Percentiles rank a stretch among this genome's conserved stretches.
Evolutionary conservation across 2,113 vertebrate genomes (phyloP).

Genomic region (Strix aluco): DNA sequence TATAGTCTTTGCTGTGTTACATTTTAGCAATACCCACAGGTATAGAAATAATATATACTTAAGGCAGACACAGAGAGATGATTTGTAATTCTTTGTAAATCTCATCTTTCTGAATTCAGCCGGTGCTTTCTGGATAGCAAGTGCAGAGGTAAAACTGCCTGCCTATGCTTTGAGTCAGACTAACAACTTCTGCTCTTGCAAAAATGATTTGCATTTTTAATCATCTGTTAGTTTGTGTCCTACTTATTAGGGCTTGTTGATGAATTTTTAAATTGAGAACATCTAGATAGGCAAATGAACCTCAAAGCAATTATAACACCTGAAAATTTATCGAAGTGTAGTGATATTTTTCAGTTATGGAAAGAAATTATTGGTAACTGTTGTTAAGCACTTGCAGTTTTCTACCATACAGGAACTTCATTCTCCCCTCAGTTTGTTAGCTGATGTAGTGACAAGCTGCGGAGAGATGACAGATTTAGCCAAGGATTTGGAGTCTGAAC

Average conservation of each 20-base stretch:
- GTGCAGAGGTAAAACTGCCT: neutral
- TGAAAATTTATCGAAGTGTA: neutral
- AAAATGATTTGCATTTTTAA: neutral
- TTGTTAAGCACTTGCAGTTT: neutral
- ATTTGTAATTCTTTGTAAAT: neutral
- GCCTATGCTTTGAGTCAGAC: neutral
- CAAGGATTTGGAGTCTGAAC: constrained; percentile 52
- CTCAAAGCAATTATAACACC: neutral
- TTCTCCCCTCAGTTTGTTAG: constrained; percentile 1
- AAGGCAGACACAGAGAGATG: neutral
- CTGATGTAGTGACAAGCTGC: constrained; percentile 37
- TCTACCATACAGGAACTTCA: constrained; percentile 1
- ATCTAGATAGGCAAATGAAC: neutral
- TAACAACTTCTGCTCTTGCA: neutral
- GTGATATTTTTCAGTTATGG: neutral
- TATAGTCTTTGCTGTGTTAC: neutral
- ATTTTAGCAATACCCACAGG: neutral
- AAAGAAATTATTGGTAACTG: neutral
- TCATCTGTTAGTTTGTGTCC: neutral
- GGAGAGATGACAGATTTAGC: constrained; percentile 41
- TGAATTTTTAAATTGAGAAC: neutral
- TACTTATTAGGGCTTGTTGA: neutral
- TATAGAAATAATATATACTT: neutral
- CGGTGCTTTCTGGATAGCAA: neutral
- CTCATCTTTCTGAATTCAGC: neutral